A percentile compares a stretch with the other conserved stretches of the same genome.
phyloP scores from a whole-genome alignment of 35 echinoderm and acorn worm genomes.

The Diadema setosum region DNA sequence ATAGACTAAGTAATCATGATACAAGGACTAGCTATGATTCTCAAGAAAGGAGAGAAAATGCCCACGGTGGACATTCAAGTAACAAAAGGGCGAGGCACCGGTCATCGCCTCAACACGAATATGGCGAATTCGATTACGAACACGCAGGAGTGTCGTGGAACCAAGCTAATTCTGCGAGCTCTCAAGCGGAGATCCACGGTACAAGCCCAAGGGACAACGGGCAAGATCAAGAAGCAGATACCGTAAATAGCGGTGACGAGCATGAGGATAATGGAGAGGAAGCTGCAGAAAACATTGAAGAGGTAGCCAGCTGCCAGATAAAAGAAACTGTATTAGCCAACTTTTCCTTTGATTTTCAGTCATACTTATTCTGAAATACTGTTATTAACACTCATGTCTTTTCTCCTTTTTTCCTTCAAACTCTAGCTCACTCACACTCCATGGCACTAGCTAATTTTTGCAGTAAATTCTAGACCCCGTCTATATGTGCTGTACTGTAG shows the following conservation, averaged over 20 bases:
- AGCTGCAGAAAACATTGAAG: slow-evolving; percentile 60
- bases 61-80: slow-evolving; percentile 46
- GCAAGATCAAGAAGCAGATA: slow-evolving; percentile 36
- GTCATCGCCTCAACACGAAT: slow-evolving; percentile 82
- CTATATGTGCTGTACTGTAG: too few relatives aligned
- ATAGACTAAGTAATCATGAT: slow-evolving; percentile 74
- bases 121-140: slow-evolving; percentile 43
- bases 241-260: slow-evolving; percentile 96
- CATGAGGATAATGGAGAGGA: slow-evolving; percentile 60
- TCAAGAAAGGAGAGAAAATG: slow-evolving; percentile 79
- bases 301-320: slow-evolving; percentile 37
- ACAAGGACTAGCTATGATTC: slow-evolving; percentile 70
- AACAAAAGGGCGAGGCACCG: slow-evolving; percentile 95
- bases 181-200: not conserved
- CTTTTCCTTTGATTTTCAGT: not conserved
- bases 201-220: slow-evolving; percentile 41
- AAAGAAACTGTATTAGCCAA: not conserved
- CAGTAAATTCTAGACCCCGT: too few relatives aligned
- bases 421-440: too few relatives aligned
- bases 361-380: too few relatives aligned
- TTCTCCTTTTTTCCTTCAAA: too few relatives aligned
- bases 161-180: not conserved
- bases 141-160: slow-evolving; percentile 32
- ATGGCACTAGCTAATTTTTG: too few relatives aligned
- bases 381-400: too few relatives aligned